These are phyloP conservation scores for Perca schrenkii DNA, from an alignment of 2,113 vertebrate species.

Conservation along the genomic window DNA sequence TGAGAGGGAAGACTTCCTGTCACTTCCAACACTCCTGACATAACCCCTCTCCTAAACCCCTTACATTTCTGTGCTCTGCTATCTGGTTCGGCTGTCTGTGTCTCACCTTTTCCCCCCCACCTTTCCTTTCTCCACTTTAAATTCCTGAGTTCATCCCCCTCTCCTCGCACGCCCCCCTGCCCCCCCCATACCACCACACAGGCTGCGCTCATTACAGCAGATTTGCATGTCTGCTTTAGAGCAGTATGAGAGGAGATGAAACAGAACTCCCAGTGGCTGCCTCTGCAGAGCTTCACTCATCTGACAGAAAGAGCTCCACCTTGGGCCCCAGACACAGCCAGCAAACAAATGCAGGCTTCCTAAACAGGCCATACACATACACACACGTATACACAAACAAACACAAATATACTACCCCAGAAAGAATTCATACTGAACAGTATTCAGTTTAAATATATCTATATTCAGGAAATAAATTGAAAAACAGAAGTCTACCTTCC, in stretches of 20 bases:
- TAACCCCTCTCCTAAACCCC: constrained; percentile 57
- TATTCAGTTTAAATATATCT: constrained; percentile 74
- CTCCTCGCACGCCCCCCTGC: neutral
- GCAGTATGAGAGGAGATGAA: constrained; percentile 81
- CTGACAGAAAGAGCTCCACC: constrained; percentile 79
- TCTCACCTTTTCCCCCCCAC: constrained; percentile 62
- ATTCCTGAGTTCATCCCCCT: constrained; percentile 68
- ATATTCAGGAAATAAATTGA: constrained; percentile 59
- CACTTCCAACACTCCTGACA: constrained; percentile 56
- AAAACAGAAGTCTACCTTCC: constrained; percentile 49
- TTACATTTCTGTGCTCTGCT: constrained; percentile 51
- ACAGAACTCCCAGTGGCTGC: constrained; percentile 83
- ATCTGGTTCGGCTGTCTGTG: constrained; percentile 47
- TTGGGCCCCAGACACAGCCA: constrained; percentile 75
- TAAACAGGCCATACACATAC: constrained; percentile 63
- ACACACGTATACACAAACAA: constrained; percentile 25
- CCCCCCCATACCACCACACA: constrained; percentile 51
- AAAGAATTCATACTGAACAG: constrained; percentile 53
- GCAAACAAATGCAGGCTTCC: constrained; percentile 73
- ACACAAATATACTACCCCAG: constrained; percentile 45
- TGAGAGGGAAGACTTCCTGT: constrained; percentile 70
- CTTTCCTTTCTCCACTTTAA: constrained; percentile 70
- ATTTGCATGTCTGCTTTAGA: constrained; percentile 86
- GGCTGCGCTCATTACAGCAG: constrained; percentile 80
- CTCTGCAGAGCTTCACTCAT: constrained; percentile 81